Evolutionary conservation across 1,140 invertebrate genomes (phyloP).

Genomic region (Aphidius gifuensis): DNA sequence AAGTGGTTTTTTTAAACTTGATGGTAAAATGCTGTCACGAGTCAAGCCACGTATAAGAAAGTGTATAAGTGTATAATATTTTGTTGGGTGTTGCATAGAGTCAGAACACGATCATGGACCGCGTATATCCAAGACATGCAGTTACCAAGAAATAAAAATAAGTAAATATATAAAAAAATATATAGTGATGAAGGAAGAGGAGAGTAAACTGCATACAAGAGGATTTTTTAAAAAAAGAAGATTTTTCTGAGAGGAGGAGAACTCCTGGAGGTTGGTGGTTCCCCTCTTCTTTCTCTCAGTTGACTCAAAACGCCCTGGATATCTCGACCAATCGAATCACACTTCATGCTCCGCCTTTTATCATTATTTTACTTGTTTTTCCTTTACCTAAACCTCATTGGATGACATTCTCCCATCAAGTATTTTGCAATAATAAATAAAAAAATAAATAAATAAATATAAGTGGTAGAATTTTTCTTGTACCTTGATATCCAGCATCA

Average conservation of each 20-base stretch:
- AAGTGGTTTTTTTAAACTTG: too few relatives aligned
- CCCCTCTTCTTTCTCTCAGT: conserved; percentile 29
- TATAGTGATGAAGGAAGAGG: conserved; percentile 27
- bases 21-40: too few relatives aligned
- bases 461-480: conserved; percentile 4
- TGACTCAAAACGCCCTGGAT: conserved; percentile 54
- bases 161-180: conserved; percentile 26
- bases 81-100: conserved; percentile 27
- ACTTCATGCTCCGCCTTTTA: conserved; percentile 55
- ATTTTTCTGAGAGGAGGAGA: conserved; percentile 26
- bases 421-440: conserved; percentile 29
- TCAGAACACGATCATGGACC: conserved; percentile 42
- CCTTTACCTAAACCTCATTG: conserved; percentile 55
- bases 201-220: conserved; percentile 14
- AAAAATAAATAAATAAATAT: conserved; percentile 27
- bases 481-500: not conserved
- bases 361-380: conserved; percentile 59
- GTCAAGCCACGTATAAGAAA: too few relatives aligned
- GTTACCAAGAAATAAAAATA: conserved; percentile 17
- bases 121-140: conserved; percentile 8
- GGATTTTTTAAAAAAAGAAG: conserved; percentile 11
- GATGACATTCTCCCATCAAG: conserved; percentile 46
- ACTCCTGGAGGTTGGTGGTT: conserved; percentile 18
- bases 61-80: too few relatives aligned
- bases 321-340: conserved; percentile 57